Evolutionary conservation across 2,113 vertebrate species (phyloP).

Genomic region (human (Homo sapiens)): GRCh38 chrX:38754001-38754500

Average conservation of each 20-base stretch:
- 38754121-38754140: slow-evolving; percentile 9
- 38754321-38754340: slow-evolving; percentile 50
- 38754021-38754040: background rate
- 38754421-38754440: slow-evolving; percentile 48
- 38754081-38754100: background rate
- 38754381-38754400: background rate
- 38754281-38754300: slow-evolving; percentile 77
- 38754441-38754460: slow-evolving; percentile 54
- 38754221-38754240: background rate
- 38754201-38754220: background rate
- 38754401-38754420: slow-evolving; percentile 50
- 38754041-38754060: background rate
- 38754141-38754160: background rate
- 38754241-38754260: background rate
- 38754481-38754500: slow-evolving; percentile 2
- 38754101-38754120: slow-evolving; percentile 20
- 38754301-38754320: slow-evolving; percentile 86
- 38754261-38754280: background rate
- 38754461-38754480: slow-evolving; percentile 67
- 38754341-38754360: background rate
- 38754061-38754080: background rate
- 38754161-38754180: background rate
- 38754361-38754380: slow-evolving; percentile 31
- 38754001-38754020: background rate
- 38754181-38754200: background rate